Base-by-base conservation (phyloP, 2,888 invertebrate species). In the Tachina lurida region DNA sequence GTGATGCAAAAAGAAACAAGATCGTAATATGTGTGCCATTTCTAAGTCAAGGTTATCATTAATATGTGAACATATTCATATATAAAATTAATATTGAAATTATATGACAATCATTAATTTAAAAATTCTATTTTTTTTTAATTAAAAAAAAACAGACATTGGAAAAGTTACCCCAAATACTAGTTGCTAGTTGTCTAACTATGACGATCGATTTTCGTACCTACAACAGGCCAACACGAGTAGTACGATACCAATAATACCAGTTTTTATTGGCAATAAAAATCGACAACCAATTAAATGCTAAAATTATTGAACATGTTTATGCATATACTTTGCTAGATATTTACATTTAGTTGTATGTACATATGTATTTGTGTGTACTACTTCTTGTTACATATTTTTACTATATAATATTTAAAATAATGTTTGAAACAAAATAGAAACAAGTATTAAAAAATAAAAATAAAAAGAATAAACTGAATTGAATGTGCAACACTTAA, bases 271-370 rank as follows among this genome's bases (percentile, higher is more conserved):
- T 52, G 62, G 13, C 52, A 43, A 70, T 70, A 70, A 60, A 78
- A 62, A 71, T 78, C 45, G 22, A 78, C 49, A 71, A 45, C 43
- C 62, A 54, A 71, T 71, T 78, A 78, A 78, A 71, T 71, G 15
- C 15, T 71, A 9, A 78, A 54, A 54, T 78, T 71, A 71, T 62
- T 78, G 45, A 31, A 62, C 10, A 45, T 7, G 15, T 52, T 10
- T 2, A 19, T 75, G 17, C 9, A 47, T 12, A 17, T 17, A 13
- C 13, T 63, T n/a, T 17, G 13, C 45, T 10, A 17, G 3, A 58
- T 45, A 45, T 45, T 5, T 10, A 47, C 10, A 45, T 74, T 4
- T 73, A 10, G 17, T 10, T 13, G 8, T 43, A 12, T 68, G 12
- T 15, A n/a, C n/a, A n/a, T n/a, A 70, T 52, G 17, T 13, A 10